Evolutionary conservation across 2,113 vertebrate genomes (phyloP), one percentile per base, ranked within the genome.

Genomic region (Lynx canadensis): DNA sequence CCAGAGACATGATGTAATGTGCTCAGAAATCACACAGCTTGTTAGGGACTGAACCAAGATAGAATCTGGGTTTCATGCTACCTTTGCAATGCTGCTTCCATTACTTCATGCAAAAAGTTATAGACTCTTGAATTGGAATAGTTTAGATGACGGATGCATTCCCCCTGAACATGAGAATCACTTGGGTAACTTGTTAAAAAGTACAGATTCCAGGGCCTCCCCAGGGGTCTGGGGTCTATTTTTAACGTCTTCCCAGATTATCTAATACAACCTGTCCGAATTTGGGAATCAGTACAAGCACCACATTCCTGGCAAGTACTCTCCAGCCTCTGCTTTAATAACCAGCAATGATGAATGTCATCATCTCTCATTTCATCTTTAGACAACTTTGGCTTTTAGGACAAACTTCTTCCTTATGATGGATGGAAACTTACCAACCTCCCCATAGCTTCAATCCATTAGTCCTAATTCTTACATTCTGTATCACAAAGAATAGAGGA

Each of bases 301-400:
- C 52, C 29, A 69, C 60, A 15, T 45, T 69, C 65, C 86, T 88
- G 23, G 60, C 87, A 66, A 66, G 31, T 71, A 65, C 8, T 76
- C 73, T 55, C 25, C 7, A 60, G 52, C 31, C 45, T 92, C 80
- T 73, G 36, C 21, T 80, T 93, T 84, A 89, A 66, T 71, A 91
- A 66, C 65, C 38, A 73, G 27, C 41, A n/a, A 0, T 45, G 76
- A 73, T 41, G 69, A 94, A 60, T 81, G 65, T 55, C 68, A 80
- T 89, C 45, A 50, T 63, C 27, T 45, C 41, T 95, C 23, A 11
- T 82, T 88, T 78, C 29, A 31, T 81, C 52, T 91, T 48, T 69
- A 33, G 71, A 95, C 73, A 69, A 82, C 33, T n/a, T n/a, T 91
- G 68, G 96, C 89, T 89, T 95, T 93, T 71, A 86, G 66, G 45